Percentiles rank a stretch among this genome's conserved stretches.
These are phyloP conservation scores for Crotalus viridis DNA, from an alignment of 2,113 vertebrate species.

Conservation along the genomic window DNA sequence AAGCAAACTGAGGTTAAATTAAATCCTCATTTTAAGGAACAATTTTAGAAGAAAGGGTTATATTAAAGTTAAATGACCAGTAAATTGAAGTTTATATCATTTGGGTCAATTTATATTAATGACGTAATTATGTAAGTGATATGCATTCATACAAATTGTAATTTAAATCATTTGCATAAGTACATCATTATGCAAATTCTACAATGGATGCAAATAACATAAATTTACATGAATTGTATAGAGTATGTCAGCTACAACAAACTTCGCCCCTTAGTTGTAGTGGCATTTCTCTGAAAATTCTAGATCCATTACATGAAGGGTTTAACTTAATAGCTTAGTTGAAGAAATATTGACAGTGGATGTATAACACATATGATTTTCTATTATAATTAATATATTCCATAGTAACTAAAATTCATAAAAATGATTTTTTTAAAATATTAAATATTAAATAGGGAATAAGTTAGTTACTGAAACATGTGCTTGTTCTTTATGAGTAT, in stretches of 20 bases:
- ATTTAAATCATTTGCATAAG: background rate
- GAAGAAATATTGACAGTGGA: background rate
- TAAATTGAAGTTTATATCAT: background rate
- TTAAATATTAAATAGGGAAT: background rate
- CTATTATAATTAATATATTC: background rate
- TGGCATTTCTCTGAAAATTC: background rate
- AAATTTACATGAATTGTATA: background rate
- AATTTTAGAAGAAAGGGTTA: background rate
- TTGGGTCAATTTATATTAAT: background rate
- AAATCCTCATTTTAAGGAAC: background rate
- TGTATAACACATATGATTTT: background rate
- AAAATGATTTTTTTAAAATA: background rate
- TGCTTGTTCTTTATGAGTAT: background rate
- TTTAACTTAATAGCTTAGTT: background rate
- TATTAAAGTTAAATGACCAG: background rate
- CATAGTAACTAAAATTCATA: background rate
- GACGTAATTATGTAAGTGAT: background rate
- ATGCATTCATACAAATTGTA: background rate
- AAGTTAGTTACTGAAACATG: background rate
- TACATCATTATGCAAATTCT: background rate
- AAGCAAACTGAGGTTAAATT: background rate
- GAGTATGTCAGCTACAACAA: background rate
- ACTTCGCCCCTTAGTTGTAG: background rate
- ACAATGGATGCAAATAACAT: background rate
- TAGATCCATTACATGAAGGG: background rate